Evolutionary conservation across 2,888 invertebrate genomes (phyloP).

Genomic region (Drosophila longiperda): DNA sequence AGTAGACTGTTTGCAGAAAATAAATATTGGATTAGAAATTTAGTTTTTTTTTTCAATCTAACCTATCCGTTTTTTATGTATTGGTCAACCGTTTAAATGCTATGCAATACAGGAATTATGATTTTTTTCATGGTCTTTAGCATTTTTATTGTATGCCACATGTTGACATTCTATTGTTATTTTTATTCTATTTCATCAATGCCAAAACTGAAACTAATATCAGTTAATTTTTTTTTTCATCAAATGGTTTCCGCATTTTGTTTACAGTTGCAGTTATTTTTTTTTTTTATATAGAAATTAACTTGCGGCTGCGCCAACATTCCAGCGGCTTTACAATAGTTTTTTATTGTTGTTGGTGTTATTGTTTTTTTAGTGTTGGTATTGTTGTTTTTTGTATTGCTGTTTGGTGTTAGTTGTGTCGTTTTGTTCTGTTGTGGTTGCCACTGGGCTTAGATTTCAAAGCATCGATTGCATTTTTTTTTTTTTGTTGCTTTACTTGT

Average conservation of each 20-base stretch:
- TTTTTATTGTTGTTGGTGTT: not conserved
- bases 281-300: slow-evolving; percentile 21
- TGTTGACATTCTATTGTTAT: slow-evolving; percentile 2
- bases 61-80: too few species aligned
- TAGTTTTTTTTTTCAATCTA: not conserved
- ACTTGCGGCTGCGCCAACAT: slow-evolving; percentile 62
- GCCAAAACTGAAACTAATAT: slow-evolving; percentile 42
- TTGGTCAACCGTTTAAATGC: not conserved
- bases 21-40: not conserved
- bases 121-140: not conserved
- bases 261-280: slow-evolving; percentile 29
- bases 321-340: slow-evolving; percentile 43
- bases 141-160: slow-evolving; percentile 1
- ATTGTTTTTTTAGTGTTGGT: not conserved
- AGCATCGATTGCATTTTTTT: slow-evolving; percentile 18
- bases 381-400: slow-evolving; percentile 3
- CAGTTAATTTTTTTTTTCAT: slow-evolving; percentile 44
- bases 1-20: not conserved
- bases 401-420: slow-evolving; percentile 12
- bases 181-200: slow-evolving; percentile 24
- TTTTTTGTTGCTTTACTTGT: slow-evolving; percentile 13
- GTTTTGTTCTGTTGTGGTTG: slow-evolving; percentile 59
- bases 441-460: slow-evolving; percentile 52
- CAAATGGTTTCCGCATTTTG: slow-evolving; percentile 60
- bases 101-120: not conserved